These are phyloP conservation scores for Neoniphon sammara DNA, from an alignment of 2,797 vertebrate genomes.

Conservation along the genomic window DNA sequence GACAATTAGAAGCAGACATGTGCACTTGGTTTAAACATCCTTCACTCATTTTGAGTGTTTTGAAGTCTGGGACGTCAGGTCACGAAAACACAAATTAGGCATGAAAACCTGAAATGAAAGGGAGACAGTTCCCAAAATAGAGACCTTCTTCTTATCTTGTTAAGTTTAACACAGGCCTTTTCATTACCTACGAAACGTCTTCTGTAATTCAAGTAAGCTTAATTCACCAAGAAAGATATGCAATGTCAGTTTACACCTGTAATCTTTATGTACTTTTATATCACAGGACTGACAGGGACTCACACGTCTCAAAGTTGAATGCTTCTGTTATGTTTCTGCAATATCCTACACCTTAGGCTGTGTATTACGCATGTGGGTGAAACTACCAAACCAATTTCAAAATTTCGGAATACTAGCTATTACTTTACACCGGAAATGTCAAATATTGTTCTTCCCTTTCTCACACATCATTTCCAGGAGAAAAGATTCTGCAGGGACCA, in stretches of 20 bases:
- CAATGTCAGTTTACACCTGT: not conserved
- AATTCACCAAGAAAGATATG: not conserved
- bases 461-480: slow-evolving; percentile 10
- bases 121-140: slow-evolving; percentile 3
- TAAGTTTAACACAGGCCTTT: slow-evolving; percentile 14
- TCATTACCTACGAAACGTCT: slow-evolving; percentile 33
- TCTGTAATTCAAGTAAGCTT: not conserved
- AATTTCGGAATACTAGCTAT: not conserved
- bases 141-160: not conserved
- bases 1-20: slow-evolving; percentile 17
- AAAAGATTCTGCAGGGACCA: not conserved
- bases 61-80: slow-evolving; percentile 29
- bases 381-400: too few relatives aligned
- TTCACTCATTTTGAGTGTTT: slow-evolving; percentile 26
- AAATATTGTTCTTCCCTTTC: slow-evolving; percentile 6
- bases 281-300: not conserved
- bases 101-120: slow-evolving; percentile 42
- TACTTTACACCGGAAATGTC: slow-evolving; percentile 17
- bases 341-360: not conserved
- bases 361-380: too few relatives aligned
- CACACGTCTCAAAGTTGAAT: too few relatives aligned
- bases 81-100: slow-evolving; percentile 36
- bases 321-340: not conserved
- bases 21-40: slow-evolving; percentile 30
- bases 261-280: slow-evolving; percentile 6